Evolutionary conservation across 2,888 invertebrate genomes (phyloP), one percentile per base, ranked within the genome.

Genomic region (Lochmaea capreae): DNA sequence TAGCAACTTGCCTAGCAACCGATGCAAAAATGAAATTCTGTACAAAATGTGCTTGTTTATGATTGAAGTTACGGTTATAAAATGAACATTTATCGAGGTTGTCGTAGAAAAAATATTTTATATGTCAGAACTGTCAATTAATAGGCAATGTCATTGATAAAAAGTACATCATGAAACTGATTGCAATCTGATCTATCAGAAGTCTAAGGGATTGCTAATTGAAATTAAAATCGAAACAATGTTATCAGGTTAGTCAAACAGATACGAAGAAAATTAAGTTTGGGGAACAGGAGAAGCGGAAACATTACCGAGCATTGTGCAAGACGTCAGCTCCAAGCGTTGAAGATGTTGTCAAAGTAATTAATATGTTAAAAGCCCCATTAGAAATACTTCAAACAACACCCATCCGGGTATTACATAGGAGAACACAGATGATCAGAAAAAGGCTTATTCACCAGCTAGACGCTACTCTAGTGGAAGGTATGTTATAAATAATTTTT

Each of bases 201-300:
- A 26, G 26, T 26, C n/a, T n/a, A n/a, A n/a, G n/a, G n/a, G n/a
- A n/a, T n/a, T n/a, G n/a, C 1, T 26, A 33, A 33, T 33, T 33
- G 3, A 33, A 33, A 33, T 33, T 33, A 33, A 33, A 33, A 33
- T 26, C 3, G 26, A 3, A 26, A 33, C 33, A 33, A 33, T 16
- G 5, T 26, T 59, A 9, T 59, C 61, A 68, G 74, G 52, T 71
- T 22, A 16, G 46, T 65, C 68, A 39, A 10, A 6, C 0, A 0
- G 49, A 70, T 2, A 43, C 73, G 9, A 77, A 71, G 58, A 8
- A 16, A 12, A 73, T 78, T n/a, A 78, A 78, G 59, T 71, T 72
- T 39, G 98, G 97, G 0, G 98, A 98, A 86, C 94, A 95, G 83
- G 90, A 90, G 22, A 98, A 98, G 86, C 92, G 91, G 12, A 99